Base-by-base conservation (phyloP, 2,797 vertebrate species). In the Pseudochirops corinnae region DNA sequence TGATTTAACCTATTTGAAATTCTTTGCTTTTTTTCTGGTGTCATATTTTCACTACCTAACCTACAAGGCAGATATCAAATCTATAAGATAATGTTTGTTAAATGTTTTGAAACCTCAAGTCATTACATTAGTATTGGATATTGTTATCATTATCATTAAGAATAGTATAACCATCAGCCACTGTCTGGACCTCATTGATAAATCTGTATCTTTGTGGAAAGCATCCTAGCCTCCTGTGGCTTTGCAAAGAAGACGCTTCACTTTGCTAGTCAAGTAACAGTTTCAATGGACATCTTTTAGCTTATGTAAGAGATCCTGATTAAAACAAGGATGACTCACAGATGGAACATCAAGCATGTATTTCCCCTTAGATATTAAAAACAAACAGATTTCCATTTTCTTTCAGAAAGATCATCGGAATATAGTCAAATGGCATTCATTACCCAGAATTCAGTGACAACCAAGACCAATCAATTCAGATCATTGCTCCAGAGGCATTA, bases 301-400 rank as follows among this genome's bases (percentile, higher is more conserved):
- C 93, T 94, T 93, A 82, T 96, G 82, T 97, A 96, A 94, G 92
- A 96, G 82, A 95, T 94, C 62, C 91, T 97, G 96, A 98, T 98
- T 97, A 97, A 97, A 97, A 97, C 94, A 92, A 97, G 93, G 58
- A 90, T 94, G 92, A 94, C 94, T 97, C 96, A 96, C 95, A 98
- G 96, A 97, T 97, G 97, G 95, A 97, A 95, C 93, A 96, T 18
- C 91, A 95, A 94, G 56, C 11, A 0, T 29, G 55, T 91, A 56
- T 92, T 57, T 97, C 94, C 94, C 97, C 93, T 13, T 94, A 91
- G 93, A 97, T 98, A 97, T 95, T 95, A 95, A 97, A 95, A 96
- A 97, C 95, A 97, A 98, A 97, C 97, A 97, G 96, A 96, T 94
- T 96, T 97, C 95, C 97, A 46, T 96, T 97, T 98, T 95, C 97